Percentiles rank a stretch among this genome's conserved stretches.
Evolutionary conservation across 2,113 vertebrate genomes (phyloP).

Genomic region (Stigmatopora argus): DNA sequence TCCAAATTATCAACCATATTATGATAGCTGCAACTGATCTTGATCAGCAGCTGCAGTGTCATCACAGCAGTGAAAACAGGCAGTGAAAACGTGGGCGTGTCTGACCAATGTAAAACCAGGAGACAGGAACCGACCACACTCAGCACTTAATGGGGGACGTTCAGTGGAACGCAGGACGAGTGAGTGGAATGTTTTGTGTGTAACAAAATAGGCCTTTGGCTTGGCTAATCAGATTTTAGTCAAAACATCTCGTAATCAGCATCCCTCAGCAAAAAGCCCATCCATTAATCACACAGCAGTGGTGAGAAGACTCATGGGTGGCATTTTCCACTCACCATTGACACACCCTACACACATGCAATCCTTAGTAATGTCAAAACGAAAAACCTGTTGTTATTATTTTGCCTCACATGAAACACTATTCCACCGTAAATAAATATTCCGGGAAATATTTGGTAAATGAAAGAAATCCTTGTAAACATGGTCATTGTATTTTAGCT

Average conservation of each 20-base stretch:
- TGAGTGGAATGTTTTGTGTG: slow-evolving; percentile 67
- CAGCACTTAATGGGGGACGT: slow-evolving; percentile 62
- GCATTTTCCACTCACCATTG: slow-evolving; percentile 51
- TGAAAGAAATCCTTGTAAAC: slow-evolving; percentile 23
- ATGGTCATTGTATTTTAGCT: slow-evolving; percentile 48
- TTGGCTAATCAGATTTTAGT: slow-evolving; percentile 71
- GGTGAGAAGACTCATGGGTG: slow-evolving; percentile 66
- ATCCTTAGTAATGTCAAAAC: slow-evolving; percentile 44
- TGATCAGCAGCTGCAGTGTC: slow-evolving; percentile 30
- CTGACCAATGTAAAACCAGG: slow-evolving; percentile 52
- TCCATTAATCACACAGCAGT: slow-evolving; percentile 69
- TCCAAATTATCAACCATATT: slow-evolving; percentile 25
- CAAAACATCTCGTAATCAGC: slow-evolving; percentile 72
- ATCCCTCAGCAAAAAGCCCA: slow-evolving; percentile 59
- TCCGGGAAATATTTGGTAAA: no score
- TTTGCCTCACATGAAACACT: slow-evolving; percentile 59
- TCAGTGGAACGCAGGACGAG: slow-evolving; percentile 60
- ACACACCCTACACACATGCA: slow-evolving; percentile 25
- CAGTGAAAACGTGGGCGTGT: slow-evolving; percentile 43
- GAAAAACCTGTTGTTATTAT: slow-evolving; percentile 53
- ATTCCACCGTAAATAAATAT: slow-evolving; percentile 45
- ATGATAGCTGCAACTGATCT: slow-evolving; percentile 20
- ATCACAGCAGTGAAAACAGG: slow-evolving; percentile 27
- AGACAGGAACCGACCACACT: slow-evolving; percentile 57
- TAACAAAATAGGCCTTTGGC: slow-evolving; percentile 71